phyloP scores from a whole-genome alignment of 2,113 vertebrate genomes.

The Coptodon bakossiorum region DNA sequence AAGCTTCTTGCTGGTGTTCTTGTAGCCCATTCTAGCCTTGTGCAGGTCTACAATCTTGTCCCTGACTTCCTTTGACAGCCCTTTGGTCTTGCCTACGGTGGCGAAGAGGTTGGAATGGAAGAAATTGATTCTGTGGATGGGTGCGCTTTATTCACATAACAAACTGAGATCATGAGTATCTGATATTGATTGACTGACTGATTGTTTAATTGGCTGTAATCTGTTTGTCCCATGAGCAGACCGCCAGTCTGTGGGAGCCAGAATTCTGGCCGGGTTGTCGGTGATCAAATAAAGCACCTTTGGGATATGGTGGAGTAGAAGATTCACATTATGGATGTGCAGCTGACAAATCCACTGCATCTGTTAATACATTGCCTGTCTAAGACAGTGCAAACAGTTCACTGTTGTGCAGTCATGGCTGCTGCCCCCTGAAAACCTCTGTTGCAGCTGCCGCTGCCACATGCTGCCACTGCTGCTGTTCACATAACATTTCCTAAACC shows the following conservation, averaged over 20 bases:
- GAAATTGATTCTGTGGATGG: background rate
- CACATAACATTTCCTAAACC: background rate
- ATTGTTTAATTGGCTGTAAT: background rate
- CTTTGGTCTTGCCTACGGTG: background rate
- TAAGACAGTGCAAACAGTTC: background rate
- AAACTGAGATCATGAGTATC: background rate
- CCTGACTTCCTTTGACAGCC: background rate
- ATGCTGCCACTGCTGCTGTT: background rate
- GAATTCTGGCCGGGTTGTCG: background rate
- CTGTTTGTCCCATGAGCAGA: background rate
- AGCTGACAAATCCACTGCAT: background rate
- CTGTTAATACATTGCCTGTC: background rate
- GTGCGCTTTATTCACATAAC: background rate
- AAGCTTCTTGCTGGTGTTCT: background rate
- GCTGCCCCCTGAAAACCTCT: background rate
- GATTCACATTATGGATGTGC: background rate
- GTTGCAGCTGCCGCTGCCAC: background rate
- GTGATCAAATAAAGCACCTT: background rate
- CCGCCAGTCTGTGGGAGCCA: background rate
- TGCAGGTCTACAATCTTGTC: background rate
- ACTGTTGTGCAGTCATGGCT: background rate
- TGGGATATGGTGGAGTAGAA: background rate
- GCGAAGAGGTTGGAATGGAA: background rate
- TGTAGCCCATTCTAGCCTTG: background rate
- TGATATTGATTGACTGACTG: background rate